Conservation (phyloP, 2,888 invertebrate genomes). For the Stenodema calcarata region DNA sequence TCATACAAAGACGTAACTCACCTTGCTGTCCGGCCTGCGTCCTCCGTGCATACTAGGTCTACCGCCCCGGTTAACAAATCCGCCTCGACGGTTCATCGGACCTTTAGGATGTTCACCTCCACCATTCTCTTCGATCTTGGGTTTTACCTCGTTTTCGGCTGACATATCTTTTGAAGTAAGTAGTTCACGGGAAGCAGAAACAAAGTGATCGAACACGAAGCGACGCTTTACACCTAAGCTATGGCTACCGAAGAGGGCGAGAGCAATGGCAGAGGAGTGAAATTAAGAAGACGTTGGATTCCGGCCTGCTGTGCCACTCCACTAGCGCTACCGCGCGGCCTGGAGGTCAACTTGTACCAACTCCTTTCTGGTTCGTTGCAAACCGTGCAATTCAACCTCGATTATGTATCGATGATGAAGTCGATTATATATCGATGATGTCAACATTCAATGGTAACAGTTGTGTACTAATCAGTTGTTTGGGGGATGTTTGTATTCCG, state of each 20-base stretch:
- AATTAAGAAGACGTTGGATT: neutral
- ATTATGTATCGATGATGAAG: no score
- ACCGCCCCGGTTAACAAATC: neutral
- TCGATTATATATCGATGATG: no score
- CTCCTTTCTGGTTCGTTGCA: no score
- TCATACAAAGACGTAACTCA: neutral
- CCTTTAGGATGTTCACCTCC: neutral
- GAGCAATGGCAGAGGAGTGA: neutral
- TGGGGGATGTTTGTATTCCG: no score
- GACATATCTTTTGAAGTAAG: neutral
- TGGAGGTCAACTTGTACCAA: no score
- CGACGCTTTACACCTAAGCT: neutral
- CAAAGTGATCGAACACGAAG: no score
- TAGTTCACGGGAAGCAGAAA: no score
- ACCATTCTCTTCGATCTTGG: conserved; percentile 18
- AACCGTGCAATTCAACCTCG: no score
- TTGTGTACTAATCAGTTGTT: no score
- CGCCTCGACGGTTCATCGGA: conserved; percentile 3
- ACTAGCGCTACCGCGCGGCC: no score
- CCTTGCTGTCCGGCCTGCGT: conserved; percentile 8
- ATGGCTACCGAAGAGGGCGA: neutral
- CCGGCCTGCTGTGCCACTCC: no score
- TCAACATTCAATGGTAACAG: no score
- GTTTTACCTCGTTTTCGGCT: neutral
- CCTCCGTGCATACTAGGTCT: neutral